Evolutionary conservation across 2,888 invertebrate species (phyloP).

Genomic region (Nomada ruficornis): DNA sequence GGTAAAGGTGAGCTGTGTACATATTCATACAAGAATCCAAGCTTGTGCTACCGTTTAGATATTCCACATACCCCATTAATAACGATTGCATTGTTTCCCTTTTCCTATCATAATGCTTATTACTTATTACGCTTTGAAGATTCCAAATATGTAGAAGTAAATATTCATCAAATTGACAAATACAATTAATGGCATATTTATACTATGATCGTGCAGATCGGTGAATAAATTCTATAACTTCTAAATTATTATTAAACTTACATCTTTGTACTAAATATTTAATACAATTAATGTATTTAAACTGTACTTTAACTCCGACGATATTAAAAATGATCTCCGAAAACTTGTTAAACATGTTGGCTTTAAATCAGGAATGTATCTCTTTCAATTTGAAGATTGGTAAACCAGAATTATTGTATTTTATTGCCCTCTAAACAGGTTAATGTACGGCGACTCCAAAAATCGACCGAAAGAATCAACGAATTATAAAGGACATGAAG

Average conservation of each 20-base stretch:
- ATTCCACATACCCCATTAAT: not conserved
- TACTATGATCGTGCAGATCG: no score
- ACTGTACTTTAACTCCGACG: no score
- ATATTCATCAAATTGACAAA: conserved; percentile 6
- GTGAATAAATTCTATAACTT: no score
- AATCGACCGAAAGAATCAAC: not conserved
- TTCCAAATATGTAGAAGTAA: conserved; percentile 2
- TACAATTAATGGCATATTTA: not conserved
- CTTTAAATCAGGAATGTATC: no score
- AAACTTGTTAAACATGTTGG: no score
- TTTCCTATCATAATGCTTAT: not conserved
- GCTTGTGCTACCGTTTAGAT: not conserved
- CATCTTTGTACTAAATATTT: not conserved
- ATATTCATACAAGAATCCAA: conserved; percentile 9
- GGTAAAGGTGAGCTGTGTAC: not conserved
- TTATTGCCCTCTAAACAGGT: no score
- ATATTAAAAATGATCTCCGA: no score
- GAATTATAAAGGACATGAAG: not conserved
- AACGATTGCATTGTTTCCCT: not conserved
- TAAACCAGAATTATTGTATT: no score
- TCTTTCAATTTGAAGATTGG: no score
- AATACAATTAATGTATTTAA: not conserved
- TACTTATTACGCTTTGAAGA: conserved; percentile 1
- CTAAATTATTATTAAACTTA: no score
- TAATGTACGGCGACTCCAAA: not conserved